Evolutionary conservation across 2,113 vertebrate genomes (phyloP).

Genomic region (Cygnus atratus): DNA sequence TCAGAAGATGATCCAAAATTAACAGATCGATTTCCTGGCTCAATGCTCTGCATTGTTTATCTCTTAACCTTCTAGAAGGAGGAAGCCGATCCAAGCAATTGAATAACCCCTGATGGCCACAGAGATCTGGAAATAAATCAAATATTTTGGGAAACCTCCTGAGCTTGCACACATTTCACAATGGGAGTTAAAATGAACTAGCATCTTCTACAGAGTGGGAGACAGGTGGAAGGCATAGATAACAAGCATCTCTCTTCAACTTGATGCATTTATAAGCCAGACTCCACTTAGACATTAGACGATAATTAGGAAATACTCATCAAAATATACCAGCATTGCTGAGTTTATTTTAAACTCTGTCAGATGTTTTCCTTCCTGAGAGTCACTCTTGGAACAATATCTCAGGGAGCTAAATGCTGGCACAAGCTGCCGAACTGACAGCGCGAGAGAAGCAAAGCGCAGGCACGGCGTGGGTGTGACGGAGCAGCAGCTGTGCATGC

Average conservation of each 20-base stretch:
- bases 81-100: neutral
- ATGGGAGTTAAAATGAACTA: neutral
- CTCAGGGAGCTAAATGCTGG: neutral
- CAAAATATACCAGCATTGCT: slow-evolving; percentile 7
- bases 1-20: neutral
- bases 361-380: slow-evolving; percentile 40
- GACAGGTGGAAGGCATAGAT: slow-evolving; percentile 5
- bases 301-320: slow-evolving; percentile 41
- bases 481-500: neutral
- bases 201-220: neutral
- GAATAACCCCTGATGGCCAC: neutral
- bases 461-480: neutral
- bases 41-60: neutral
- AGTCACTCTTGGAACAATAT: slow-evolving; percentile 39
- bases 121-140: neutral
- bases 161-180: neutral
- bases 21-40: neutral
- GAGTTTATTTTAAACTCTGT: slow-evolving; percentile 35
- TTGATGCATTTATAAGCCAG: slow-evolving; percentile 13
- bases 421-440: neutral
- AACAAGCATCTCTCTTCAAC: neutral
- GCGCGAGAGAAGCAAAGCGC: neutral
- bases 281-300: neutral
- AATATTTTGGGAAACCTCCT: neutral
- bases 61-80: neutral